Base-by-base conservation (phyloP, 2,113 vertebrate genomes). In the Amphilophus citrinellus region DNA sequence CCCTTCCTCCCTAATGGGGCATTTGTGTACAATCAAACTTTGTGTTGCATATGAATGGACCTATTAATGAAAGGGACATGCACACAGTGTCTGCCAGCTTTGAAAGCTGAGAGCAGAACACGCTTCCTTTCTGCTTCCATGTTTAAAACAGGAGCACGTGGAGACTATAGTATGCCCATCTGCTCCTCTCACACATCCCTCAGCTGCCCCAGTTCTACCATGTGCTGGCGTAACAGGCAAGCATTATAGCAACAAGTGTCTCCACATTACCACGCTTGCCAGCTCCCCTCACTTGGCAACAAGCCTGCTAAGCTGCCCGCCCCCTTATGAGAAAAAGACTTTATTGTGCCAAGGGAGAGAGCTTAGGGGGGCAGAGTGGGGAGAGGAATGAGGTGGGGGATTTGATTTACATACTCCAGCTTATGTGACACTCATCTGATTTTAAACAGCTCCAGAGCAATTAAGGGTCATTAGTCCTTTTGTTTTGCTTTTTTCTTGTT, bases 401-500 rank as follows among this genome's bases (percentile, higher is more conserved):
- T 61, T 81, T 95, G 92, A 96, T 96, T 96, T 96, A 94, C 95
- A 96, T 96, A 95, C 89, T 85, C 84, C 94, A 90, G 91, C 92
- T 95, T 86, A 94, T 93, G 90, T 91, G 89, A 95, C 92, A 95
- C 95, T 96, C 95, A 94, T 95, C 90, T 91, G 91, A 95, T 96
- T 94, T 94, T 93, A 95, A 96, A 95, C 88, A 93, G 94, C 94
- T 92, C 85, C 92, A 88, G 83, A 93, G 93, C 91, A 96, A 96
- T 96, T 96, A 96, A 94, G 94, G 93, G 92, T 95, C 94, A 94
- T 95, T 96, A 95, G 92, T 90, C 84, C 95, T 92, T 96, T 96
- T 96, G 94, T 96, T 96, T 96, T 95, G 91, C 89, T 85, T 68
- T 77, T 77, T 7, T 3, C 7, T 0, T 5, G 58, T 76, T 93